Evolutionary conservation across 2,888 invertebrate genomes (phyloP).

Genomic region (Deilephila elpenor): DNA sequence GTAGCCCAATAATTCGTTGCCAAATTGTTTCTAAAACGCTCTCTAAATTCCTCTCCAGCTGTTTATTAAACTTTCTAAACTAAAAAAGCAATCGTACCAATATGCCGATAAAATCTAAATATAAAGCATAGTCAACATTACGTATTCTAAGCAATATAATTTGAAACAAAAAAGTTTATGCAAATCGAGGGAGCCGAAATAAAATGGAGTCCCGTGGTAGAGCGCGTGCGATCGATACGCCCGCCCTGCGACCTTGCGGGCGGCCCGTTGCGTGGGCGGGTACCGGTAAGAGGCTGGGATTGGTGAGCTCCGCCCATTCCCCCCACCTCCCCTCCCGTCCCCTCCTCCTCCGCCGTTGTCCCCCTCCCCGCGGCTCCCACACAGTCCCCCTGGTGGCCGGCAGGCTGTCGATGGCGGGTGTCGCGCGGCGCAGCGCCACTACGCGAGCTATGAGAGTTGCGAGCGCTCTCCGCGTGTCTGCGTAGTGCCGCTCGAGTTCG

Average conservation of each 20-base stretch:
- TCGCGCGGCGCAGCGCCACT: constrained; percentile 49
- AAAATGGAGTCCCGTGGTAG: constrained; percentile 78
- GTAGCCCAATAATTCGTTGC: background rate
- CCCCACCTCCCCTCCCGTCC: constrained; percentile 51
- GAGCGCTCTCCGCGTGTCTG: constrained; percentile 40
- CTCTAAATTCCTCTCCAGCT: background rate
- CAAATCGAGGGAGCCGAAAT: constrained; percentile 81
- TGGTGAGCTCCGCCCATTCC: constrained; percentile 67
- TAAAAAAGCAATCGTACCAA: constrained; percentile 16
- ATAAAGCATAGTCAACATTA: constrained; percentile 45
- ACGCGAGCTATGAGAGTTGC: constrained; percentile 55
- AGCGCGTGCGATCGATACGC: constrained; percentile 82
- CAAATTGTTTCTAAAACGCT: background rate
- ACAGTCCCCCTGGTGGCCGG: constrained; percentile 48
- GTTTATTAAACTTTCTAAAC: background rate
- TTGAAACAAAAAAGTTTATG: constrained; percentile 81
- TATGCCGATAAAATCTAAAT: constrained; percentile 31
- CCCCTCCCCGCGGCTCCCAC: constrained; percentile 48
- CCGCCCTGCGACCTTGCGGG: constrained; percentile 79
- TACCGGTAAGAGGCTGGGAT: constrained; percentile 76
- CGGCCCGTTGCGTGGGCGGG: constrained; percentile 76
- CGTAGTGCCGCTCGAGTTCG: constrained; percentile 43
- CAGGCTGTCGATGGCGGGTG: constrained; percentile 29
- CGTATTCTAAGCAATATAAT: constrained; percentile 59
- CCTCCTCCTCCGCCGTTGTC: constrained; percentile 47